Percentiles rank a stretch among this genome's conserved stretches.
These are phyloP conservation scores for Asteroscopus sphinx DNA, from an alignment of 2,888 invertebrate species.

Conservation along the genomic window DNA sequence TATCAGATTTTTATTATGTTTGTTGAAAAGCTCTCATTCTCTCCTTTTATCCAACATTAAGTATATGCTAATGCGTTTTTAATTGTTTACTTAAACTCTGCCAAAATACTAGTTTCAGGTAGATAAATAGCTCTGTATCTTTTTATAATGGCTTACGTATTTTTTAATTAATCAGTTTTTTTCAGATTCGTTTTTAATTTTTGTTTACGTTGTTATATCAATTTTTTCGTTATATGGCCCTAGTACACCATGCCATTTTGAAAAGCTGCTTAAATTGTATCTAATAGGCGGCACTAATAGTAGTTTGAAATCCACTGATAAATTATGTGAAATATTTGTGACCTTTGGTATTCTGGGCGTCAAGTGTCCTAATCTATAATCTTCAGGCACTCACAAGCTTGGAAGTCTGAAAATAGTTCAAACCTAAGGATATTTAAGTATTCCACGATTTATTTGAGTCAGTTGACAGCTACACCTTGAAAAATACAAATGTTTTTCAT, in stretches of 20 bases:
- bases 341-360: not conserved
- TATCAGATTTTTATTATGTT: conserved; percentile 26
- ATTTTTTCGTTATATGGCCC: not conserved
- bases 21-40: conserved; percentile 27
- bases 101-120: too few species aligned
- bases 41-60: conserved; percentile 1
- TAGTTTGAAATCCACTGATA: too few species aligned
- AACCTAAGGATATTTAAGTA: not conserved
- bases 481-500: too few species aligned
- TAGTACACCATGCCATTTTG: not conserved
- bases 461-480: too few species aligned
- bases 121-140: too few species aligned
- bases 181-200: not conserved
- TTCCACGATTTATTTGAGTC: too few species aligned
- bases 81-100: conserved; percentile 11
- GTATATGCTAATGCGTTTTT: not conserved
- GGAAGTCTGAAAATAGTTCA: not conserved
- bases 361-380: not conserved
- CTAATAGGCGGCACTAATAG: too few species aligned
- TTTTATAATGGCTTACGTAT: too few species aligned
- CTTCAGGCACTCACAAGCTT: not conserved
- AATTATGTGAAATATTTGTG: too few species aligned
- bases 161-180: too few species aligned
- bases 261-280: too few species aligned
- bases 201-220: not conserved